Evolutionary conservation across 2,113 vertebrate species (phyloP).

Genomic region (Hucho hucho): DNA sequence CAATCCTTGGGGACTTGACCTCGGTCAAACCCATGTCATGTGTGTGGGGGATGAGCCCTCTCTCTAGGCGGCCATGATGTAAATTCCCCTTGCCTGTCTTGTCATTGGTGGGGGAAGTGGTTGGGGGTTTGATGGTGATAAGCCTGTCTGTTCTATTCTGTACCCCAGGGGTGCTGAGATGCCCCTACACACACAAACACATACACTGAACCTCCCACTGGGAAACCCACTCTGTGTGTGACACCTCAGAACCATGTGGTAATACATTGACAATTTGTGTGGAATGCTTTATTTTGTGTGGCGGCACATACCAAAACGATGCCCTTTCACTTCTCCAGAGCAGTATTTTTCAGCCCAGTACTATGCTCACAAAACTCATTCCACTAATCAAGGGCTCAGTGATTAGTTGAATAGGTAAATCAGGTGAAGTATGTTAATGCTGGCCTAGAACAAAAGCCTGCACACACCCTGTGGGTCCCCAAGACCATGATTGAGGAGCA

Average conservation of each 20-base stretch:
- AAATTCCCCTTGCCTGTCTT: background rate
- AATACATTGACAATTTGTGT: background rate
- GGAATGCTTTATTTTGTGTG: background rate
- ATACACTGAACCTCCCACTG: background rate
- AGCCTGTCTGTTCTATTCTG: background rate
- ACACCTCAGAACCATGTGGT: background rate
- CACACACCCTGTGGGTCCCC: background rate
- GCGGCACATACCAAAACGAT: background rate
- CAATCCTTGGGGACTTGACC: background rate
- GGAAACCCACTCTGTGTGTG: background rate
- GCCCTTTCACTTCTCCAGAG: background rate
- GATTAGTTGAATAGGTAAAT: background rate
- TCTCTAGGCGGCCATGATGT: background rate
- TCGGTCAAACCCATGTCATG: background rate
- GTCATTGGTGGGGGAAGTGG: too few relatives aligned
- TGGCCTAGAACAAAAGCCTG: too few relatives aligned
- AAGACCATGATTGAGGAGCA: background rate
- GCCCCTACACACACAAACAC: background rate
- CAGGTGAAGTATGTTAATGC: background rate
- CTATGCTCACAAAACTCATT: too few relatives aligned
- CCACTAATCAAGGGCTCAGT: background rate
- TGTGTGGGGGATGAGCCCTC: background rate
- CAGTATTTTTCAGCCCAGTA: background rate
- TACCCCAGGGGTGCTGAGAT: background rate
- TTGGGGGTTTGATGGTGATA: background rate